Percentiles rank a stretch among this genome's conserved stretches.
Conservation (phyloP, 2,797 vertebrate species). For the Thaleichthys pacificus region DNA sequence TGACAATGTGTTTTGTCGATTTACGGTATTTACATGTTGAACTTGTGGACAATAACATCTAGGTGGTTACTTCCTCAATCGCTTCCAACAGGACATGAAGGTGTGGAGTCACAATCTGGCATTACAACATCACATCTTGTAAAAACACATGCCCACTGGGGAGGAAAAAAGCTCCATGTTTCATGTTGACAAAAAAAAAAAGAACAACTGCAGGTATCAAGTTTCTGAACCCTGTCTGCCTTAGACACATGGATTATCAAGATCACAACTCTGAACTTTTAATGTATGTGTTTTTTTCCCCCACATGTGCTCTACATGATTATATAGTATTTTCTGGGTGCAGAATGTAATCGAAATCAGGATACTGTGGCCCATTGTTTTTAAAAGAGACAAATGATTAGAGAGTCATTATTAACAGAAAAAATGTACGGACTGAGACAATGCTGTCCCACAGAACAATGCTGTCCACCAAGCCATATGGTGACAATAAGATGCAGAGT, state of each 20-base stretch:
- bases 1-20: conserved; percentile 66
- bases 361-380: conserved; percentile 17
- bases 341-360: conserved; percentile 17
- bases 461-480: conserved; percentile 70
- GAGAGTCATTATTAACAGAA: conserved; percentile 32
- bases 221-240: neutral
- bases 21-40: conserved; percentile 67
- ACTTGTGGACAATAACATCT: conserved; percentile 71
- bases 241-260: neutral
- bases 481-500: conserved; percentile 73
- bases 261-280: too few relatives aligned
- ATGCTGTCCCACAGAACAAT: conserved; percentile 53
- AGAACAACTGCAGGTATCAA: neutral
- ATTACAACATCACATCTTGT: conserved; percentile 61
- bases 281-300: too few relatives aligned
- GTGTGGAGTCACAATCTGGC: conserved; percentile 61
- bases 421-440: conserved; percentile 52
- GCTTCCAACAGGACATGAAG: conserved; percentile 77
- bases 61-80: conserved; percentile 78
- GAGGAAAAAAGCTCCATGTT: conserved; percentile 15
- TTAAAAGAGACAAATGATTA: conserved; percentile 29
- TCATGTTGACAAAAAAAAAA: conserved; percentile 10
- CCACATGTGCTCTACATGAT: too few relatives aligned
- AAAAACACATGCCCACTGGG: conserved; percentile 39
- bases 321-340: neutral